Conservation (phyloP, 2,888 invertebrate genomes). For the Epiblema foenella region DNA sequence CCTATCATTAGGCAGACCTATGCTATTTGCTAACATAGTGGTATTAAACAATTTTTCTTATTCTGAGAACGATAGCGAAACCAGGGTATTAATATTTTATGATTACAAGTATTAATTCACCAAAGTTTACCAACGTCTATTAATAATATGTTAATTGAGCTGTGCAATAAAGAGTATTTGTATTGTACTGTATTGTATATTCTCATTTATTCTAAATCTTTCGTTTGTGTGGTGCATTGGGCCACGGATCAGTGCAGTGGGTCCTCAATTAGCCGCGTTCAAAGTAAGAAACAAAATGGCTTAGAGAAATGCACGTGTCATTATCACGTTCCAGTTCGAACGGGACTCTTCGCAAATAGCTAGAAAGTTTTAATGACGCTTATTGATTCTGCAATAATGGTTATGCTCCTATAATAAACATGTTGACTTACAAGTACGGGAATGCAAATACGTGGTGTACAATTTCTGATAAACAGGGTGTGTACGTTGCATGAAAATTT, state of each 20-base stretch:
- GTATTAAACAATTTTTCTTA: background rate
- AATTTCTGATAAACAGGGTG: background rate
- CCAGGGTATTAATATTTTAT: background rate
- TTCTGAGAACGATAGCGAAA: background rate
- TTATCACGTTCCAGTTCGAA: slow-evolving; percentile 27
- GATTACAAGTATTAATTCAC: too few species aligned
- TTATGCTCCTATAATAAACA: slow-evolving; percentile 8
- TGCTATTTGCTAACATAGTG: background rate
- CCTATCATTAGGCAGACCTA: background rate
- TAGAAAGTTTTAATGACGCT: slow-evolving; percentile 28
- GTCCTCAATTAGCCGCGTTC: background rate
- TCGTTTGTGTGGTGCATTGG: too few species aligned
- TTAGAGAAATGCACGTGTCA: slow-evolving; percentile 26
- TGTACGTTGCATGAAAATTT: too few species aligned
- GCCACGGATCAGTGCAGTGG: background rate
- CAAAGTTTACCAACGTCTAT: too few species aligned
- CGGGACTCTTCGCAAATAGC: slow-evolving; percentile 25
- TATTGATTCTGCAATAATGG: slow-evolving; percentile 23
- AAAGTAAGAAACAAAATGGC: slow-evolving; percentile 10
- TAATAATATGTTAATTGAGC: too few species aligned
- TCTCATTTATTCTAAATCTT: too few species aligned
- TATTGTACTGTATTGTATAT: too few species aligned
- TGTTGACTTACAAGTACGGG: slow-evolving; percentile 11
- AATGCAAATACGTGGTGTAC: slow-evolving; percentile 14
- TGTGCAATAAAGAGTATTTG: too few species aligned